Evolutionary conservation across 2,888 invertebrate species (phyloP), one percentile per base, ranked within the genome.

Genomic region (Dinocampus coccinellae): DNA sequence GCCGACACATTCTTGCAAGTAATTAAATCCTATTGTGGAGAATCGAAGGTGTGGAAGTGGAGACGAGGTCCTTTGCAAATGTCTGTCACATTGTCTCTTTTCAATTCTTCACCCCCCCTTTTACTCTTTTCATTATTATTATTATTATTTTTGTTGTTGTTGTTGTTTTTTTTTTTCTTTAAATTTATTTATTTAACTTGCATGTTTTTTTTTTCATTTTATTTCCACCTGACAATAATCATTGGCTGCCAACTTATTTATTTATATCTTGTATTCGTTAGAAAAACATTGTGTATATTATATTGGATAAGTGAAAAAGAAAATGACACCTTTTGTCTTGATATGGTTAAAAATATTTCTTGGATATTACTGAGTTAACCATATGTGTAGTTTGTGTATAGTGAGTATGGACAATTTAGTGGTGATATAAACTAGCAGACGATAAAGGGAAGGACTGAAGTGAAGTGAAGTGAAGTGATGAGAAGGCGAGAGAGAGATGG

Each of bases 11-110:
- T 82, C 81, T 79, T 80, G 78, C 78, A 80, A 79, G 80, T 81
- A 82, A 83, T 82, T 82, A 80, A 79, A 80, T 80, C 76, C 78
- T 69, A 79, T 78, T 80, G 81, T 78, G 70, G 53, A 72, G 71
- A 34, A 34, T 16, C 47, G 60, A 36, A 55, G 71, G 69, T 52
- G 55, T n/a, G n/a, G n/a, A n/a, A n/a, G n/a, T n/a, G n/a, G n/a
- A n/a, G n/a, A 33, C 52, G 68, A 53, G 71, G 63, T 74, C 64
- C 69, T 68, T 63, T 33, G 64, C 52, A 61, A 57, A 67, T 72
- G 67, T 60, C 73, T 73, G 65, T 62, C 70, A 52, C 68, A 72
- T 39, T 55, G 57, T 47, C 20, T 39, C 47, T 70, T 65, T 22
- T 58, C 34, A 64, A 57, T 53, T 58, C 47, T n/a, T 64, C 53